Evolutionary conservation across 2,888 invertebrate genomes (phyloP), one percentile per base, ranked within the genome.

Genomic region (Smittia aterrima): DNA sequence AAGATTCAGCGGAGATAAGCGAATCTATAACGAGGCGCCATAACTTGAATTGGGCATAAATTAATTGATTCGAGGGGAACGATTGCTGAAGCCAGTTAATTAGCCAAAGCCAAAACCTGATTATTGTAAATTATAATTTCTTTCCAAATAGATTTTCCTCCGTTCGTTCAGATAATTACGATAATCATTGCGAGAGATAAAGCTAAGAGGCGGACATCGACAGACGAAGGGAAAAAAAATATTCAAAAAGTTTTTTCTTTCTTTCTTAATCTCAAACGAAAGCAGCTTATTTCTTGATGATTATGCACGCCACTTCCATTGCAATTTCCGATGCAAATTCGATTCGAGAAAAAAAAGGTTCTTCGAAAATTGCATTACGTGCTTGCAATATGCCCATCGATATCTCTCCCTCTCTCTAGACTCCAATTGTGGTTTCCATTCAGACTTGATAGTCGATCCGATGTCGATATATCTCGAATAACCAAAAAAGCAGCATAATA

Each of bases 241-340:
- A 58, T 18, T 20, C 4, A 64, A 32, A 32, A 32, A 9, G 32
- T 6, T n/a, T 64, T 25, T 58, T 7, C 25, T 58, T 58, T 2
- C 13, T 20, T 22, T 20, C 18, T 13, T 16, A 27, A 27, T 27
- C n/a, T 16, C 64, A 64, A 13, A 64, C 64, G 32, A 32, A 32
- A 32, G 32, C 32, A 32, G 32, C 32, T 32, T 32, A 32, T 32
- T 32, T 32, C 32, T n/a, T n/a, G 32, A 27, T 25, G 64, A 64
- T 64, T 64, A 64, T 64, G 24, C 64, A 64, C 27, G 64, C 64
- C 64, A 64, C 64, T 64, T 64, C 64, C 27, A 64, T n/a, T 64
- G 22, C 64, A 64, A 64, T 64, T 64, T 64, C 64, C 64, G 64
- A 64, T 64, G 27, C 64, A 64, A 64, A 64, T 64, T 64, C 25